A percentile compares a stretch with the other conserved stretches of the same genome.
These are phyloP conservation scores for Antechinus stuartii DNA, from an alignment of 2,113 vertebrate genomes.

Conservation along the genomic window DNA sequence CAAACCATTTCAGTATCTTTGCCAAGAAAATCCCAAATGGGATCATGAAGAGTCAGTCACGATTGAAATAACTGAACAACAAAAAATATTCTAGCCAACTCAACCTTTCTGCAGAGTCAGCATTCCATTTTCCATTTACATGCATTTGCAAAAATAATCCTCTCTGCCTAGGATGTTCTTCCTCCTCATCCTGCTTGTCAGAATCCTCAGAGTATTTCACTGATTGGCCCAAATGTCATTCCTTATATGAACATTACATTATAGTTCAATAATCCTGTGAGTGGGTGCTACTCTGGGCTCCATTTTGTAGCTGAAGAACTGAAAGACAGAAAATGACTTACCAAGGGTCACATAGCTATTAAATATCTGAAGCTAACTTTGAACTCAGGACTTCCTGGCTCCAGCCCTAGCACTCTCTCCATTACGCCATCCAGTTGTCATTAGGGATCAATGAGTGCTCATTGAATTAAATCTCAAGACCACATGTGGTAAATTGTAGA, in stretches of 20 bases:
- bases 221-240: not conserved
- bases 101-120: not conserved
- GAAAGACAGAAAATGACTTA: not conserved
- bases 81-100: not conserved
- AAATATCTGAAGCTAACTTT: not conserved
- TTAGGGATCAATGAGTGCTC: not conserved
- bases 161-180: not conserved
- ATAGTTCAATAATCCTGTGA: not conserved
- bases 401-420: not conserved
- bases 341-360: not conserved
- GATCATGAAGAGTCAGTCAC: too few species aligned
- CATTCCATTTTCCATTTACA: not conserved
- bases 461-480: not conserved
- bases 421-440: not conserved
- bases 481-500: not conserved
- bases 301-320: not conserved
- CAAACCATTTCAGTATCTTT: too few species aligned
- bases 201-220: not conserved
- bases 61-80: too few species aligned
- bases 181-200: not conserved
- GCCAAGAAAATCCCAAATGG: too few species aligned
- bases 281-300: not conserved
- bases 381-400: not conserved
- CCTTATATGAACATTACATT: too few species aligned
- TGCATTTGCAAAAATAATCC: not conserved